Evolutionary conservation across 2,888 invertebrate genomes (phyloP), one percentile per base, ranked within the genome.

Genomic region (Morpho helenor): DNA sequence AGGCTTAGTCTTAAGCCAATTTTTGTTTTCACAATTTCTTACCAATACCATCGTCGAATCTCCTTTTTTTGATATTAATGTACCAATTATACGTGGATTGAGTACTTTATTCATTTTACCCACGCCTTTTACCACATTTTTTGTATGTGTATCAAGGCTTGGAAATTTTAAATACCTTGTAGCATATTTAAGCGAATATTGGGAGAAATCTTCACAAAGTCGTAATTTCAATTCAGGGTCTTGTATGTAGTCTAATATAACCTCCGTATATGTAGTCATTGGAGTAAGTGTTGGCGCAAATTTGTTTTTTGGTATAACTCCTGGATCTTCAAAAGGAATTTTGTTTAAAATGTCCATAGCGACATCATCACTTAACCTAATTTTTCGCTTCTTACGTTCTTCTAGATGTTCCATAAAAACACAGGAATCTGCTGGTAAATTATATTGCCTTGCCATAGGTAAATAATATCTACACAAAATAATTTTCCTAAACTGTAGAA

Each of bases 401-500:
- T 68, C 62, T 63, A 71, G 60, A 55, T 87, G 84, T 59, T 87
- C 87, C 63, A 87, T 68, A 22, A 77, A 76, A 1, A 81, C 73
- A 62, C 73, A 75, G 61, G 85, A 82, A 64, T 86, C 78, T 2
- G 76, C 68, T 39, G 79, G 77, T 31, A 73, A 57, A 10, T 71
- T 66, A 63, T 79, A 78, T 9, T 82, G 77, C 5, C 77, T 67
- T 1, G 89, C 83, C 66, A 93, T 91, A 16, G 92, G 91, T 57
- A 92, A 90, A 75, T 93, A 94, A 63, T 92, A 78, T 58, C 92
- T 90, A 7, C 88, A 77, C 4, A 96, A 72, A 43, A 94, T 79
- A 1, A 88, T 76, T 71, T 93, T 93, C 55, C 96, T 91, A 72
- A 94, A 93, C 68, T 93, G 92, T 46, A 96, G 84, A 72, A 91